Conservation (phyloP, 2,888 invertebrate species). For the Brachypalpus laphriformis region DNA sequence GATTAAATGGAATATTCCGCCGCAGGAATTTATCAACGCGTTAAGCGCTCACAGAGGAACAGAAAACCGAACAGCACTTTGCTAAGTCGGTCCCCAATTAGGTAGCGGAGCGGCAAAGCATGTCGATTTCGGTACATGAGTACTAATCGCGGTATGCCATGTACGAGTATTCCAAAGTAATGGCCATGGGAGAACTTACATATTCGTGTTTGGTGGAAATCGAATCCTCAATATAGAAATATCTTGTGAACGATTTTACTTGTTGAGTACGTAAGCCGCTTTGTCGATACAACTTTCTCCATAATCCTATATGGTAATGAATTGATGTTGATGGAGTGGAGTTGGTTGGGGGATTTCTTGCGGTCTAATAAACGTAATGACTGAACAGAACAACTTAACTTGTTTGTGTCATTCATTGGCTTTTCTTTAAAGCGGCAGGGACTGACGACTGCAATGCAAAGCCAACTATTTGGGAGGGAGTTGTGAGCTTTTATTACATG, state of each 20-base stretch:
- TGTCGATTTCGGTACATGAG: constrained; percentile 58
- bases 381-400: constrained; percentile 2
- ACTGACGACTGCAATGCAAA: neutral
- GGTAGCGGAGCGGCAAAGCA: constrained; percentile 60
- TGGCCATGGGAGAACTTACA: constrained; percentile 47
- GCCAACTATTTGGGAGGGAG: neutral
- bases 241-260: constrained; percentile 33
- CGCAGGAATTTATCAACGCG: constrained; percentile 63
- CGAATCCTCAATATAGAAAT: constrained; percentile 15
- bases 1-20: constrained; percentile 70
- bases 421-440: neutral
- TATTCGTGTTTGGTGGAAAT: constrained; percentile 22
- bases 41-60: constrained; percentile 44
- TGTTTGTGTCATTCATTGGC: neutral
- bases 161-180: constrained; percentile 46
- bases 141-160: constrained; percentile 63
- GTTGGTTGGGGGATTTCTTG: constrained; percentile 9
- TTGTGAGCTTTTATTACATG: too few relatives aligned
- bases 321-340: constrained; percentile 35
- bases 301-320: constrained; percentile 65
- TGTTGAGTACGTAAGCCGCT: constrained; percentile 60
- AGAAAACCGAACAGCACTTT: constrained; percentile 51
- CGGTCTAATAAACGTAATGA: constrained; percentile 14
- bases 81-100: constrained; percentile 68
- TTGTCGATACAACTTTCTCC: constrained; percentile 65